phyloP scores from a whole-genome alignment of 2,888 invertebrate species.

The Tortrix viridana region DNA sequence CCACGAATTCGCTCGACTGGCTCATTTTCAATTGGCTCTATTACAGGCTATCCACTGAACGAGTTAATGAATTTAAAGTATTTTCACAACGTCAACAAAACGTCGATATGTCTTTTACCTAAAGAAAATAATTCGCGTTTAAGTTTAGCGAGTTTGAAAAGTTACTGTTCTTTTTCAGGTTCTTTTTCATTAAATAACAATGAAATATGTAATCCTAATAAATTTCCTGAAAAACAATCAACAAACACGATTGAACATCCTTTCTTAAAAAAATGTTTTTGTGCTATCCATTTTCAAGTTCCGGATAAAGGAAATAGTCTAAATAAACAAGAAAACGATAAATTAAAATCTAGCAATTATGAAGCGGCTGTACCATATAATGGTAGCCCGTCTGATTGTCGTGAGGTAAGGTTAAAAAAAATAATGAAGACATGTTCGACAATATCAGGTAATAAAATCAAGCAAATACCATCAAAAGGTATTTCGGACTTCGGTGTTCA shows the following conservation, averaged over 20 bases:
- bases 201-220: background rate
- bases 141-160: conserved; percentile 1
- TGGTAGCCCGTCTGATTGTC: background rate
- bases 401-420: background rate
- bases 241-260: background rate
- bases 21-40: no score
- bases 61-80: background rate
- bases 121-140: background rate
- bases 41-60: no score
- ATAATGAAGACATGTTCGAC: background rate
- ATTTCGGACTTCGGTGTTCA: background rate
- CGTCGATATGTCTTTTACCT: background rate
- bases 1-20: background rate
- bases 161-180: background rate
- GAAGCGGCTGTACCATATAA: background rate
- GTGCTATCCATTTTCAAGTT: background rate
- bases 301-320: background rate
- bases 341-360: background rate
- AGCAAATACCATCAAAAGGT: background rate
- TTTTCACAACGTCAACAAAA: background rate
- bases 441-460: background rate
- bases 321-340: background rate
- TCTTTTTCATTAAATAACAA: background rate
- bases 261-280: background rate
- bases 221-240: background rate